Evolutionary conservation across 2,113 vertebrate species (phyloP), one percentile per base, ranked within the genome.

Genomic region (Cyphomyrus plagiostoma): DNA sequence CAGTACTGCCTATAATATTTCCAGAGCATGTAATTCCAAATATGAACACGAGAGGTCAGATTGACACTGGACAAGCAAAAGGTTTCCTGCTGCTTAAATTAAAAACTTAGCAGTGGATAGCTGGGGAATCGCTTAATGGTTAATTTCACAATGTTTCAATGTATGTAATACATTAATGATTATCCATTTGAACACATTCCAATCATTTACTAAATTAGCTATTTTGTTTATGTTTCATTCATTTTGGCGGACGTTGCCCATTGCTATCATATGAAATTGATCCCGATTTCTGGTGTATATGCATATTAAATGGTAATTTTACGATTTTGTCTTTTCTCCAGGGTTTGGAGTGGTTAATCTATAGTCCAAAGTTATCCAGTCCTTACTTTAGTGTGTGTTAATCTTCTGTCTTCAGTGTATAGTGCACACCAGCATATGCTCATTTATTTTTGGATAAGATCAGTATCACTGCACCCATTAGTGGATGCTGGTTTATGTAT

Each of bases 21-120:
- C 48, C 6, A 13, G 35, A 58, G 39, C 2, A 5, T 90, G 90
- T 45, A 90, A 85, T 88, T 70, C 80, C 56, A 50, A 19, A 85
- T 3, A 49, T 21, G 46, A 7, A 87, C 90, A 88, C 87, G 46
- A 10, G 56, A 83, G 50, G 90, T 88, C 90, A 89, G 56, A 53
- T 21, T 85, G 74, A 89, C 56, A 88, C 89, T 46, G 66, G 45
- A 90, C 4, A 53, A 85, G 3, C 62, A 50, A 53, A 86, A 53
- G 6, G 49, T 19, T n/a, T n/a, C 7, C 49, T 87, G 30, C 50
- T 53, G 50, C n/a, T 42, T 17, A 45, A 62, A 88, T 42, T 26
- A 19, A 26, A 26, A 35, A 88, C 8, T 4, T 10, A 46, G 13
- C n/a, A 74, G 13, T n/a, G 15, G 39, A 26, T 15, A 48, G 46